Evolutionary conservation across 2,113 vertebrate genomes (phyloP).

Genomic region (Lepisosteus oculatus): DNA sequence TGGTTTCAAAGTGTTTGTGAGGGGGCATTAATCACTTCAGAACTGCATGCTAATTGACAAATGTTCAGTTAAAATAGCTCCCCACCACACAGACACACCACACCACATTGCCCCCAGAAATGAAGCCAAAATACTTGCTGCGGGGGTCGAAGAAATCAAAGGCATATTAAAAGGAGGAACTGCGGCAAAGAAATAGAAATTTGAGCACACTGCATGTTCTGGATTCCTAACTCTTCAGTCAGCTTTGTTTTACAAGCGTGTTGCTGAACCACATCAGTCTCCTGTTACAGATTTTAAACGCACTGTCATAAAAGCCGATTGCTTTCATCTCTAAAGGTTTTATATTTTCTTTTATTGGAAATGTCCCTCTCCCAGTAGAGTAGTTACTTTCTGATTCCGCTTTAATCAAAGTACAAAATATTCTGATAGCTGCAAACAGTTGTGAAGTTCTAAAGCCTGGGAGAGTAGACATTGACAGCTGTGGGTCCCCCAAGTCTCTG

Average conservation of each 20-base stretch:
- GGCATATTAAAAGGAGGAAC: neutral
- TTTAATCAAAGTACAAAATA: conserved; percentile 23
- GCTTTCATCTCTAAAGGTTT: conserved; percentile 18
- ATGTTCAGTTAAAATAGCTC: no score
- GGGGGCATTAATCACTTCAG: no score
- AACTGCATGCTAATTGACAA: no score
- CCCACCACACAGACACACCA: no score
- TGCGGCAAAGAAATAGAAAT: neutral
- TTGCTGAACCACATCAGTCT: conserved; percentile 21
- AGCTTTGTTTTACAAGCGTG: neutral
- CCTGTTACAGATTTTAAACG: conserved; percentile 4
- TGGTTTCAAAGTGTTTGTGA: no score
- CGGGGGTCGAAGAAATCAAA: neutral
- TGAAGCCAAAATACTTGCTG: neutral
- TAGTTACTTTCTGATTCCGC: conserved; percentile 15
- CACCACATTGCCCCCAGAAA: neutral
- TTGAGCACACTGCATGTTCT: neutral
- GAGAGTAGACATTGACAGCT: neutral
- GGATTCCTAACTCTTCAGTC: neutral
- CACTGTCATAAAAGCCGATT: conserved; percentile 5
- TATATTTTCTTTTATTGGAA: neutral
- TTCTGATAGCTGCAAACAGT: conserved; percentile 1
- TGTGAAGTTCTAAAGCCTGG: neutral
- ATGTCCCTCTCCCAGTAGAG: conserved; percentile 7
- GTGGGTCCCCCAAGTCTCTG: neutral